A percentile compares a stretch with the other conserved stretches of the same genome.
Evolutionary conservation across 2,888 invertebrate species (phyloP).

Genomic region (Atethmia centrago): DNA sequence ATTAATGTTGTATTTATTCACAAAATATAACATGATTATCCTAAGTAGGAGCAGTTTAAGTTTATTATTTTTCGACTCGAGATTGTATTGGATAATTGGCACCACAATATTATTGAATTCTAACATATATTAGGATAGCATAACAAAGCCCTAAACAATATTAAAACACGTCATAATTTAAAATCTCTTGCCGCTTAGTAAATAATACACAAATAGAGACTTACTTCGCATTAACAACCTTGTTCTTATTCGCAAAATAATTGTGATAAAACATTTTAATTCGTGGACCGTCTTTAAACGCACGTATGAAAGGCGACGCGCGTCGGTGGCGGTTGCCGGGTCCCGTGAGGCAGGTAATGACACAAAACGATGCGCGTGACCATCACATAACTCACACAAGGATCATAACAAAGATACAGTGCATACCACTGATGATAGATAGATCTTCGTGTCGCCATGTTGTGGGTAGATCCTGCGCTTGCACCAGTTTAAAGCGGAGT

Average conservation of each 20-base stretch:
- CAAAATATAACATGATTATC: background rate
- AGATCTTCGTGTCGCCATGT: slow-evolving; percentile 41
- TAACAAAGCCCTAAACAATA: no score
- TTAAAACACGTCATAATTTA: background rate
- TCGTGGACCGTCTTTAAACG: slow-evolving; percentile 64
- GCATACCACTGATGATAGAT: slow-evolving; percentile 66
- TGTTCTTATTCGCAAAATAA: slow-evolving; percentile 37
- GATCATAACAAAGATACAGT: slow-evolving; percentile 78
- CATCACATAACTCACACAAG: slow-evolving; percentile 77
- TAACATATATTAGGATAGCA: no score
- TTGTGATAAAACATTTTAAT: slow-evolving; percentile 34
- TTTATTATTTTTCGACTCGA: no score
- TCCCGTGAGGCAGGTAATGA: slow-evolving; percentile 83
- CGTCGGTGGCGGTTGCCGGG: slow-evolving; percentile 74
- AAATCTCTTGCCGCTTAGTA: background rate
- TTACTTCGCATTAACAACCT: slow-evolving; percentile 13
- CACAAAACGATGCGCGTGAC: slow-evolving; percentile 80
- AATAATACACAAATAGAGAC: background rate
- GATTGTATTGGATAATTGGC: no score
- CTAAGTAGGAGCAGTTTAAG: no score
- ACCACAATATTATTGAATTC: no score
- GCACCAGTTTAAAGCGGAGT: slow-evolving; percentile 18
- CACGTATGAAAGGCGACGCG: slow-evolving; percentile 70
- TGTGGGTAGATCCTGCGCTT: slow-evolving; percentile 28
- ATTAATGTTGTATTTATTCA: background rate